phyloP scores from a whole-genome alignment of 2,113 vertebrate species.

The Cygnus buccinator region DNA sequence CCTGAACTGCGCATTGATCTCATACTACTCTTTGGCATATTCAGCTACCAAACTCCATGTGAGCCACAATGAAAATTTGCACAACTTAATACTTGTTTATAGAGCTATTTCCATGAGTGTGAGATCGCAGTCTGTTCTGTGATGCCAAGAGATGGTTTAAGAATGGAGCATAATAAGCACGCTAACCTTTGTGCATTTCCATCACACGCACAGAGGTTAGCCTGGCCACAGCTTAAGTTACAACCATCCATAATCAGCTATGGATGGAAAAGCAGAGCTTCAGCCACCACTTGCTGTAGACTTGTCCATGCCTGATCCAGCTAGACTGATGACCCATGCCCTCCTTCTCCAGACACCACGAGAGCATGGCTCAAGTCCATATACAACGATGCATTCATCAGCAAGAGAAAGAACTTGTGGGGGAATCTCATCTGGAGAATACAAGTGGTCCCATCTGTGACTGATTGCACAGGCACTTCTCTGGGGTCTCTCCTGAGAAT shows the following conservation, averaged over 20 bases:
- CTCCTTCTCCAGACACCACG: background rate
- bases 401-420: background rate
- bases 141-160: background rate
- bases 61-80: background rate
- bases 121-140: background rate
- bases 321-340: background rate
- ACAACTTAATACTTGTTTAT: background rate
- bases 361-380: background rate
- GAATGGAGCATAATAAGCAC: background rate
- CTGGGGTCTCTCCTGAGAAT: background rate
- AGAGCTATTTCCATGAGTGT: background rate
- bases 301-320: background rate
- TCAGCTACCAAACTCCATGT: background rate
- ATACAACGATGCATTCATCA: background rate
- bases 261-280: background rate
- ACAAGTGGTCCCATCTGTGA: accelerated
- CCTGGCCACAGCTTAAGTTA: background rate
- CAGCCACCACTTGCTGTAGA: background rate
- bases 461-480: background rate
- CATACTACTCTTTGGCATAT: background rate
- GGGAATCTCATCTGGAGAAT: background rate
- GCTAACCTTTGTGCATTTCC: background rate
- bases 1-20: background rate
- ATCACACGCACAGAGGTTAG: background rate
- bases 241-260: background rate